Base-by-base conservation (phyloP, 2,888 invertebrate genomes). In the Cantharis nigra region DNA sequence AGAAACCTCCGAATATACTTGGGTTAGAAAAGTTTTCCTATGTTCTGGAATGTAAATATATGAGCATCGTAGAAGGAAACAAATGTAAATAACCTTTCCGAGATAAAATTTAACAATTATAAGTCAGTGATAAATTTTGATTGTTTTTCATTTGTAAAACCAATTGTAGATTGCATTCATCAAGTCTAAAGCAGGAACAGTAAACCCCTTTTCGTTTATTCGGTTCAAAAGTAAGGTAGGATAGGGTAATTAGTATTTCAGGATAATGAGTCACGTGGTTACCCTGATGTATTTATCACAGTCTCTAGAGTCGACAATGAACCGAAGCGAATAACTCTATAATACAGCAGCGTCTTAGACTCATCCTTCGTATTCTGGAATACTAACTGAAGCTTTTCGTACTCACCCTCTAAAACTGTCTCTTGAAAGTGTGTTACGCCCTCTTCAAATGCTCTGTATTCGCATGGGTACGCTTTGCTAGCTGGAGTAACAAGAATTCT, bases 231-330 rank as follows among this genome's bases (percentile, higher is more conserved):
- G 78, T 76, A 72, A 79, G 76, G 76, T 75, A 77, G 79, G 82
- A 77, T 78, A 70, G 82, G 82, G 82, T 84, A 85, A 85, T 85
- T 85, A 86, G 85, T 83, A 83, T 83, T 84, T 83, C 83, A 84
- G 83, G 84, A 84, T 86, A 86, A 86, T 86, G 86, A 86, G 85
- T 85, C 84, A 85, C 85, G 84, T 85, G 85, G 86, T 84, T 82
- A 82, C 84, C 84, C 85, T 83, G 83, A 83, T 84, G 84, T 85
- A 86, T 86, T 85, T 85, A 86, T 85, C 85, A 85, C 83, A 81
- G 84, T 85, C 86, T 85, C 85, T 82, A 80, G 85, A 85, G 85
- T 82, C 85, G 83, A 84, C 85, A 84, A 85, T 84, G 84, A 85
- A 81, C 80, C 79, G 33, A 71, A 80, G 79, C 78, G 84, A 84